These are phyloP conservation scores for Pterois miles DNA, from an alignment of 2,797 vertebrate genomes.

Conservation along the genomic window DNA sequence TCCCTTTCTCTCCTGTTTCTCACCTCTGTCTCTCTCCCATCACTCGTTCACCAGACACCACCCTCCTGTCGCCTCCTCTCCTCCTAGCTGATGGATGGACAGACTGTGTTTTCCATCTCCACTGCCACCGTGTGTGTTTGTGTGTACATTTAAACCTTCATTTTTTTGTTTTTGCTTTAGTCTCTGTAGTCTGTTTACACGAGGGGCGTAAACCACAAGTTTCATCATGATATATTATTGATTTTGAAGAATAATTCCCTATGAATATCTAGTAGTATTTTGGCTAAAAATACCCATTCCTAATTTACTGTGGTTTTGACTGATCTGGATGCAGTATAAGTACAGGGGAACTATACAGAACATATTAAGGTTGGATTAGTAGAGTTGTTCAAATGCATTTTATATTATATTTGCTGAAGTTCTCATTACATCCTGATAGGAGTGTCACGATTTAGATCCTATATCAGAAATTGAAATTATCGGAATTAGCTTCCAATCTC, in stretches of 20 bases:
- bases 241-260: neutral
- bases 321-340: neutral
- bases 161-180: neutral
- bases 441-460: too few relatives aligned
- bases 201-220: neutral
- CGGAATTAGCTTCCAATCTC: too few relatives aligned
- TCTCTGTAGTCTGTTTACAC: neutral
- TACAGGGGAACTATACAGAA: neutral
- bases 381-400: too few relatives aligned
- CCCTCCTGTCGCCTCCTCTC: conserved; percentile 47
- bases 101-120: conserved; percentile 15
- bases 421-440: too few relatives aligned
- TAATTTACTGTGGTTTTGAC: neutral
- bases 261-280: neutral
- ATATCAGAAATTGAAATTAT: too few relatives aligned
- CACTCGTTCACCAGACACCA: conserved; percentile 20
- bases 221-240: neutral
- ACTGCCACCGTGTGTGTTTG: neutral
- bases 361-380: neutral
- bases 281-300: neutral
- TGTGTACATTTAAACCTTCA: neutral
- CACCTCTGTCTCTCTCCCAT: neutral
- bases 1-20: neutral
- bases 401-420: too few relatives aligned
- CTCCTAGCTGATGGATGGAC: conserved; percentile 46